Evolutionary conservation across 2,888 invertebrate species (phyloP), one percentile per base, ranked within the genome.

Genomic region (Ectemnius cavifrons): DNA sequence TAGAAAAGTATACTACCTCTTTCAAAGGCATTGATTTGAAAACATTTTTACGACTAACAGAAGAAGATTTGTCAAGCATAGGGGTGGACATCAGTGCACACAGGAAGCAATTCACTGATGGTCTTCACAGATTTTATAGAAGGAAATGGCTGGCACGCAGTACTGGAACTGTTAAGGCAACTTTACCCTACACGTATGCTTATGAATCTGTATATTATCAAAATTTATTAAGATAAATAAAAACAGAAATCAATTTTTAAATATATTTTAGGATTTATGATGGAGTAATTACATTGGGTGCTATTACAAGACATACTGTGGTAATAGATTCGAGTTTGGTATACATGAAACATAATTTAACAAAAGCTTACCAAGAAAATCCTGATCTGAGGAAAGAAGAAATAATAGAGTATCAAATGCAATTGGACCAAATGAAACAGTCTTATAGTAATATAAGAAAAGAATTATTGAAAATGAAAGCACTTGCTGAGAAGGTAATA

Each of bases 41-140:
- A 69, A 91, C 91, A 1, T 94, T 95, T 82, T 85, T 95, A 4
- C 90, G 93, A 49, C 83, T 94, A 56, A 92, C 93, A 79, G 93
- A 94, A 61, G 87, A 92, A 0, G 93, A 94, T 83, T 91, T 95
- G 87, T 86, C 91, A 59, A 86, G 91, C 65, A 81, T 94, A 49
- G 94, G 94, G 47, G 91, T 95, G 18, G 90, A 92, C 3, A 91
- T 94, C 89, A 93, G 93, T 0, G 93, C 92, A 79, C 94, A 94
- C 84, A 91, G 94, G 75, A 92, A 92, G 75, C 91, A 93, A 84
- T 91, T 95, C 75, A 86, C 92, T 66, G 85, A 89, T 47, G 93
- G 93, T 0, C 84, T 95, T 61, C 91, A 92, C 64, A 92, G 91
- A 77, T 94, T 94, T 85, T 94, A 95, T 83, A 91, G 89, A 72